These are phyloP conservation scores for Tetraneura akinire DNA, from an alignment of 1,140 invertebrate genomes.

Conservation along the genomic window DNA sequence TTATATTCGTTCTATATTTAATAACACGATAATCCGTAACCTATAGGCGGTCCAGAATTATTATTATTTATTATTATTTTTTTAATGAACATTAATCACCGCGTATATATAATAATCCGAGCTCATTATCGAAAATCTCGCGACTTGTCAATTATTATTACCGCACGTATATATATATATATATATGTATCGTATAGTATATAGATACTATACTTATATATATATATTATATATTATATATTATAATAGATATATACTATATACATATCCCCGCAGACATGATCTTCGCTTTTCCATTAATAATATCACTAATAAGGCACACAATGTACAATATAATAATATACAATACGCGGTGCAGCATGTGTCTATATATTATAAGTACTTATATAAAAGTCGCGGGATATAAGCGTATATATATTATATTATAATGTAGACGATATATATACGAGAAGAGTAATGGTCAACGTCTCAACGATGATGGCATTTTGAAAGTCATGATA, in stretches of 20 bases:
- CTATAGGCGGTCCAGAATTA: slow-evolving; percentile 29
- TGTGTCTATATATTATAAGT: background rate
- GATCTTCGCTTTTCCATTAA: slow-evolving; percentile 1
- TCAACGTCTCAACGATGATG: background rate
- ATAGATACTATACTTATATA: background rate
- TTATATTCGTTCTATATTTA: background rate
- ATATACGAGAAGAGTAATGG: slow-evolving; percentile 1
- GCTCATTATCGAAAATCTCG: slow-evolving; percentile 44
- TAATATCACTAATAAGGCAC: slow-evolving; percentile 45
- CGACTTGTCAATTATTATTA: slow-evolving; percentile 22
- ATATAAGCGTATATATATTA: background rate
- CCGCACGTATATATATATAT: background rate
- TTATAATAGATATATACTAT: background rate
- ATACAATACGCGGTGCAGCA: background rate
- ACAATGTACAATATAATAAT: background rate
- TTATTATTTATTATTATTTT: slow-evolving; percentile 16
- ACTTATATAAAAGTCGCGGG: background rate
- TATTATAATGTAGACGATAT: background rate
- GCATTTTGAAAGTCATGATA: slow-evolving; percentile 27
- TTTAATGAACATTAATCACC: slow-evolving; percentile 26
- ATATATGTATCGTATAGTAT: background rate
- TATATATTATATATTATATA: background rate
- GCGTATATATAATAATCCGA: background rate
- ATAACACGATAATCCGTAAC: slow-evolving; percentile 13
- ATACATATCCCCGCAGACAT: background rate